These are phyloP conservation scores for Didymodactylos carnosus DNA, from an alignment of 2,888 invertebrate genomes.

Conservation along the genomic window DNA sequence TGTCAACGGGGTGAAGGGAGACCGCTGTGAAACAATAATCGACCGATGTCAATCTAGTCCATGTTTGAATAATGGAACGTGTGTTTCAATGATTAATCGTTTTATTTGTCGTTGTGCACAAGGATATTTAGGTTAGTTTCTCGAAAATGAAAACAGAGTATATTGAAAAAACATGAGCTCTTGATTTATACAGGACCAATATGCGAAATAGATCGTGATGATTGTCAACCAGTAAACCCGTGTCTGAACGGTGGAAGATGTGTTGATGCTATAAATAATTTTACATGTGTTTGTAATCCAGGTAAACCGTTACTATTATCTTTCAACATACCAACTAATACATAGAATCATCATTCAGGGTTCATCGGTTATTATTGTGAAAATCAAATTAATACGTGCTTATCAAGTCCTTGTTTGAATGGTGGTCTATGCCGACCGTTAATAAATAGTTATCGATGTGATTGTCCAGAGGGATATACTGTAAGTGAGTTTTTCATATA, in stretches of 20 bases:
- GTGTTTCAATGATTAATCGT: background rate
- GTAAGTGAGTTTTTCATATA: no score
- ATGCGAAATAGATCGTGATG: conserved; percentile 4
- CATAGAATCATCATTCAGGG: background rate
- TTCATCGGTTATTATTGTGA: conserved; percentile 11
- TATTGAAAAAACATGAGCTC: background rate
- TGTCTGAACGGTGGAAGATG: conserved; percentile 20
- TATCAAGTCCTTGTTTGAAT: conserved; percentile 8
- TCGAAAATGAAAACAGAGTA: background rate
- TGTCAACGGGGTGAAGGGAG: background rate
- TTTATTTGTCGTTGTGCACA: conserved; percentile 3
- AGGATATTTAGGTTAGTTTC: background rate
- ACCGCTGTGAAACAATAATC: conserved; percentile 1
- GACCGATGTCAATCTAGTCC: background rate
- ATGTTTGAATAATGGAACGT: conserved; percentile 11
- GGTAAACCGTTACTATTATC: background rate
- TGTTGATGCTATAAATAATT: conserved; percentile 12
- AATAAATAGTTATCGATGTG: conserved; percentile 2
- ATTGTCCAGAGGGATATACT: conserved; percentile 1
- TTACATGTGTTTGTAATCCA: background rate
- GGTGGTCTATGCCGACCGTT: background rate
- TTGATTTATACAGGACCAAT: background rate
- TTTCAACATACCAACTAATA: background rate
- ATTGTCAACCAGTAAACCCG: conserved; percentile 3
- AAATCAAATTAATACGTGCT: conserved; percentile 3